Base-by-base conservation (phyloP, 2,797 vertebrate genomes). In the Sebastes goodei region DNA sequence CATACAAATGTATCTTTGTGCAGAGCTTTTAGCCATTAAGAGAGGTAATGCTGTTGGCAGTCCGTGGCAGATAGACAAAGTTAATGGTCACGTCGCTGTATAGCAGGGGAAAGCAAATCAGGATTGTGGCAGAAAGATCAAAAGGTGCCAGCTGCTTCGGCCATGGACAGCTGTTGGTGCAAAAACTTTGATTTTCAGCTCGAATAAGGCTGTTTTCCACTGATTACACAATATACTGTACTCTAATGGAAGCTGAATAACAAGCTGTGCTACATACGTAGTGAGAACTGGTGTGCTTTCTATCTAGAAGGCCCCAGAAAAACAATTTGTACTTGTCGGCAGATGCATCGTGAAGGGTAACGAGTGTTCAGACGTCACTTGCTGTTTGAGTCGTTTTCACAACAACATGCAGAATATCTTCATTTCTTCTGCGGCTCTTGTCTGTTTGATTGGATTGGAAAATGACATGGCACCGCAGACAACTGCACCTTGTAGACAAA, bases 101-200 rank as follows among this genome's bases (percentile, higher is more conserved):
- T 49, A 78, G 80, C 73, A 55, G 65, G 63, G 60, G 30, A 68
- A 71, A 66, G 32, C 38, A 77, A 76, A 84, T 80, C 75, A 76
- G 63, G 29, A 38, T 74, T 74, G 15, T 83, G 86, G 86, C 78
- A 79, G 72, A 21, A 72, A 12, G 69, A 81, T 88, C 70, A 78
- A 82, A 86, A 86, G 67, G 61, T 69, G 59, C 61, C 75, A 82
- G 80, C 78, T 89, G 84, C 75, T 79, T 75, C 3, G 20, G 64
- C 23, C 71, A 56, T 2, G 29, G 67, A 87, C 77, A 88, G 72
- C 78, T 88, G 84, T 56, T 74, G 56, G 32, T 77, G 74, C 57
- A 79, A 65, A 64, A 73, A 67, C 23, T 65, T 59, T 21, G 70
- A 82, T 82, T 86, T 86, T 72, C 10, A 66, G 35, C 67, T 29